These are phyloP conservation scores for Crypturellus undulatus DNA, from an alignment of 2,113 vertebrate species.

Conservation along the genomic window DNA sequence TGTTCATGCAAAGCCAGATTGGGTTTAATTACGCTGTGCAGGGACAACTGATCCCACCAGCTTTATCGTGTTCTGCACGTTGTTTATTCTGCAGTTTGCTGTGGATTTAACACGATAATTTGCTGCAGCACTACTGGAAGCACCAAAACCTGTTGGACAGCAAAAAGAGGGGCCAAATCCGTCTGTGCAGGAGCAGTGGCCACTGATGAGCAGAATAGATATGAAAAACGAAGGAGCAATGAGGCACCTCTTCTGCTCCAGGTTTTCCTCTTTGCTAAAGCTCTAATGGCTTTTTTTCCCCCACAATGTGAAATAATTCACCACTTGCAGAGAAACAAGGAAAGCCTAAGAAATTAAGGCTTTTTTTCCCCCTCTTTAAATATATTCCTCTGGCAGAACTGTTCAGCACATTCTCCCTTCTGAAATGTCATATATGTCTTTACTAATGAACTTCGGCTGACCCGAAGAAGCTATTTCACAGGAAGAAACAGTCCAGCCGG, in stretches of 20 bases:
- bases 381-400: background rate
- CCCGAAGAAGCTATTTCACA: background rate
- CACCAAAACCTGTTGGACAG: background rate
- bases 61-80: accelerated
- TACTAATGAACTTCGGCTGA: conserved; percentile 9
- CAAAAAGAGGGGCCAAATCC: background rate
- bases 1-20: background rate
- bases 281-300: background rate
- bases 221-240: background rate
- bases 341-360: background rate
- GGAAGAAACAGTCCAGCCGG: background rate
- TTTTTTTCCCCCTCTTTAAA: background rate
- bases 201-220: background rate
- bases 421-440: background rate
- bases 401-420: background rate
- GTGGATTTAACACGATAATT: background rate
- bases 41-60: background rate
- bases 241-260: background rate
- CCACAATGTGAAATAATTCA: background rate
- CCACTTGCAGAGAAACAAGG: background rate
- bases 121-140: background rate
- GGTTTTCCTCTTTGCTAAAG: background rate
- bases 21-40: background rate
- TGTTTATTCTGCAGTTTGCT: background rate
- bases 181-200: background rate